phyloP scores from a whole-genome alignment of 1,140 invertebrate species.

The Dysdera silvatica region DNA sequence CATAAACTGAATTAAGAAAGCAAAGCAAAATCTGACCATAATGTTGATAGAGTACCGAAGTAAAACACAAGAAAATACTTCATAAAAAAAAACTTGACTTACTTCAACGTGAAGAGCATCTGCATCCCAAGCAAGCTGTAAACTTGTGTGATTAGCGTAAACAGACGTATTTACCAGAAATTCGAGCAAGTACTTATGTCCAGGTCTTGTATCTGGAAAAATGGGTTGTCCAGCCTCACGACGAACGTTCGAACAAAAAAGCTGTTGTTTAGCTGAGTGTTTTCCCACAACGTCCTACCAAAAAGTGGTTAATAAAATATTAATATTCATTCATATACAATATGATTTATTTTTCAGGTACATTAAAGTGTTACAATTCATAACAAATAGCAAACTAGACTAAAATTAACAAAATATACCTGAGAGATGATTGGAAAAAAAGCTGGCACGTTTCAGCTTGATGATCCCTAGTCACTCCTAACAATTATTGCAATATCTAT shows the following conservation, averaged over 20 bases:
- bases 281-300: slow-evolving; percentile 38
- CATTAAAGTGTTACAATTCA: no score
- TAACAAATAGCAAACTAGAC: no score
- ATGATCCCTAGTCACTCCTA: no score
- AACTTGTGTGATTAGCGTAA: slow-evolving; percentile 18
- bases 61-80: no score
- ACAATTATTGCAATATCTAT: no score
- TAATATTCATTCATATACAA: neutral
- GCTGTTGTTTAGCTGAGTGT: slow-evolving; percentile 17
- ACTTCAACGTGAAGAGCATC: slow-evolving; percentile 17
- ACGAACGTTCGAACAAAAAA: slow-evolving; percentile 23
- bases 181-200: slow-evolving; percentile 34
- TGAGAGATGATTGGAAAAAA: no score
- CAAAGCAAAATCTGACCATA: no score
- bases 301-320: slow-evolving; percentile 21
- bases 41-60: no score
- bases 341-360: no score
- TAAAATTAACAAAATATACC: no score
- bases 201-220: slow-evolving; percentile 29
- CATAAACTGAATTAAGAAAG: neutral
- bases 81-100: neutral
- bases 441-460: no score
- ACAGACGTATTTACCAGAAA: slow-evolving; percentile 29
- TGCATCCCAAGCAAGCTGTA: slow-evolving; percentile 32
- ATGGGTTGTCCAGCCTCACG: slow-evolving; percentile 16